Conservation (phyloP, 2,888 invertebrate genomes). For the Sphecodes monilicornis region DNA sequence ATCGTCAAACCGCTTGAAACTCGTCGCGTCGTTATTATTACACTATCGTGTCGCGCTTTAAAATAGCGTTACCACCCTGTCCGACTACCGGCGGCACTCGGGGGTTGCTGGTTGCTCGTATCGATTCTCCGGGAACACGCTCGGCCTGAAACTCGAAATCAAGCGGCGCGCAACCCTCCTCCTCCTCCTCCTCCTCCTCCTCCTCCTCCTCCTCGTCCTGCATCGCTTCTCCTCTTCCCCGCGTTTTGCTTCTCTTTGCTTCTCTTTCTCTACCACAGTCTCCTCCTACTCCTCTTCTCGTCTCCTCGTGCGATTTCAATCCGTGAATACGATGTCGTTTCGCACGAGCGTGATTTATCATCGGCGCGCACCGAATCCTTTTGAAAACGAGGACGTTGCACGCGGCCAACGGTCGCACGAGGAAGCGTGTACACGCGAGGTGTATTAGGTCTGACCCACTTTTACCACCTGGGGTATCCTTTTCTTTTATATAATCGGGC, state of each 20-base stretch:
- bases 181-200: not conserved
- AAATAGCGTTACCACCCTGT: constrained; percentile 56
- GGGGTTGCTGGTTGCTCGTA: constrained; percentile 30
- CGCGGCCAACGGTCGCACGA: constrained; percentile 27
- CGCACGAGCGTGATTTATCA: constrained; percentile 11
- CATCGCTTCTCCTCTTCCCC: not conserved
- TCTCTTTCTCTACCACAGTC: not conserved
- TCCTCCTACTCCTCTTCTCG: not conserved
- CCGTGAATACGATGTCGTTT: constrained; percentile 2
- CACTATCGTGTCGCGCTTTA: constrained; percentile 53
- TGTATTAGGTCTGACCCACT: constrained; percentile 50
- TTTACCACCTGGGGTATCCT: constrained; percentile 22
- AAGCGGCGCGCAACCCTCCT: constrained; percentile 9
- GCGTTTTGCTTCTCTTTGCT: not conserved
- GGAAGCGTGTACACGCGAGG: constrained; percentile 36
- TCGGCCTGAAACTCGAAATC: constrained; percentile 53
- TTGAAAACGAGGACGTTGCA: constrained; percentile 45
- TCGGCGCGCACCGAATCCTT: constrained; percentile 11
- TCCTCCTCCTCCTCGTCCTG: not conserved
- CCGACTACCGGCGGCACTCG: constrained; percentile 13
- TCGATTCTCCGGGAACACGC: constrained; percentile 54
- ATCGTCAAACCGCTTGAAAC: not conserved
- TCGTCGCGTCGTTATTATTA: constrained; percentile 49
- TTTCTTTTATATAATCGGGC: constrained; percentile 53
- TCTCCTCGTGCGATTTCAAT: constrained; percentile 4